Evolutionary conservation across 2,888 invertebrate species (phyloP).

Genomic region (Chromoteleia sp.): DNA sequence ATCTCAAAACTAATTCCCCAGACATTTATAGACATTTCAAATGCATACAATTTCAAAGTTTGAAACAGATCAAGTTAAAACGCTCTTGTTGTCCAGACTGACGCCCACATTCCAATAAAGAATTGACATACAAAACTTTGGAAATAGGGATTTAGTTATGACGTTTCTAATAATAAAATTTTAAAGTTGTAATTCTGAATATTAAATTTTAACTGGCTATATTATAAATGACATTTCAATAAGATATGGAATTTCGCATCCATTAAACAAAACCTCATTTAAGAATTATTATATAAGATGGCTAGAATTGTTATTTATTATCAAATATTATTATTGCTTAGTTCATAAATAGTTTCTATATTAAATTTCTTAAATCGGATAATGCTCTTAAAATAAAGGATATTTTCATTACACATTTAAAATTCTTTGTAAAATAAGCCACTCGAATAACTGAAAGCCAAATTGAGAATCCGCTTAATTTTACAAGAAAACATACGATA

Average conservation of each 20-base stretch:
- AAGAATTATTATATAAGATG: too few species aligned
- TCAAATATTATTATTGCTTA: too few species aligned
- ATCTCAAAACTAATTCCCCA: not conserved
- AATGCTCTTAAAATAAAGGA: too few species aligned
- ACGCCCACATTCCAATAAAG: not conserved
- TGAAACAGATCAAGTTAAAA: not conserved
- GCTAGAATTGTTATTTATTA: too few species aligned
- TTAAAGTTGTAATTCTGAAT: not conserved
- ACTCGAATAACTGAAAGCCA: slow-evolving; percentile 8
- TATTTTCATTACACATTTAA: too few species aligned
- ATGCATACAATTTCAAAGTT: not conserved
- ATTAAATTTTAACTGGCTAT: not conserved
- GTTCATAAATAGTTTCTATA: too few species aligned
- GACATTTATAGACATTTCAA: not conserved
- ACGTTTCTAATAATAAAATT: not conserved
- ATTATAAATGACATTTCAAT: too few species aligned
- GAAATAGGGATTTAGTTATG: not conserved
- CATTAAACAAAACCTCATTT: too few species aligned
- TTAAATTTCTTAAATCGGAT: too few species aligned
- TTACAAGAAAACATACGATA: slow-evolving; percentile 37
- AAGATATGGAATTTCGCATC: not conserved
- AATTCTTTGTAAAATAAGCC: not conserved
- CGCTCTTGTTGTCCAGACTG: slow-evolving; percentile 1
- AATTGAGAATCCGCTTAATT: slow-evolving; percentile 22
- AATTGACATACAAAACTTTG: not conserved